These are phyloP conservation scores for Mayetiola destructor DNA, from an alignment of 2,888 invertebrate species.

Conservation along the genomic window DNA sequence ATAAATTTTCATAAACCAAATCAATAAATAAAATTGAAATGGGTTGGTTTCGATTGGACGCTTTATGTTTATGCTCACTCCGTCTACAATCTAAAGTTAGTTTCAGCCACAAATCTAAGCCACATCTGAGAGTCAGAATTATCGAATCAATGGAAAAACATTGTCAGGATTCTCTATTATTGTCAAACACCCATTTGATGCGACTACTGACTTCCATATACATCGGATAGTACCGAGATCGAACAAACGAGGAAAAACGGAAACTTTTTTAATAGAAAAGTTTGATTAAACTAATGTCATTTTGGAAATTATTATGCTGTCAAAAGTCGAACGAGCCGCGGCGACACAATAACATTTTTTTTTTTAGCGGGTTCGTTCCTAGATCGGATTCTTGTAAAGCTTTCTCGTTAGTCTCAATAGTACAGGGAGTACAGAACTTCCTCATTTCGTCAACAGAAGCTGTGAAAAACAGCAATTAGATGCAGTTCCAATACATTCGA, in stretches of 20 bases:
- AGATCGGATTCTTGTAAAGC: not conserved
- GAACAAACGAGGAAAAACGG: not conserved
- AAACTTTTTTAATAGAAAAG: constrained; percentile 15
- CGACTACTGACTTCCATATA: not conserved
- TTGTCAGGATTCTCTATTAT: no score
- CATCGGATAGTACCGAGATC: not conserved
- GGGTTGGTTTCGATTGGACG: not conserved
- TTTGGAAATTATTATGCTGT: constrained; percentile 13
- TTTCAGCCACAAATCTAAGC: not conserved
- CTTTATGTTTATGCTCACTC: not conserved
- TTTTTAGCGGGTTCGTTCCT: not conserved
- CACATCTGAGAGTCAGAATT: no score
- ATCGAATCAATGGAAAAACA: no score
- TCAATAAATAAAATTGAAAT: constrained; percentile 6
- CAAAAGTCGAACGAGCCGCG: constrained; percentile 7
- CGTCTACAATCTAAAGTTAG: not conserved
- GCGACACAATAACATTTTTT: constrained; percentile 4
- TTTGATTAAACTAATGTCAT: constrained; percentile 16
- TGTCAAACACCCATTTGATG: not conserved
- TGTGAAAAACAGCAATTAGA: not conserved
- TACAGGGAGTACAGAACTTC: not conserved
- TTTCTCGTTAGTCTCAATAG: not conserved
- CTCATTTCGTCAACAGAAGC: not conserved
- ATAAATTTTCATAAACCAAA: constrained; percentile 11
- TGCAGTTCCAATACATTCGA: not conserved